Conservation (phyloP, 2,888 invertebrate genomes). For the Campoplex capitator region DNA sequence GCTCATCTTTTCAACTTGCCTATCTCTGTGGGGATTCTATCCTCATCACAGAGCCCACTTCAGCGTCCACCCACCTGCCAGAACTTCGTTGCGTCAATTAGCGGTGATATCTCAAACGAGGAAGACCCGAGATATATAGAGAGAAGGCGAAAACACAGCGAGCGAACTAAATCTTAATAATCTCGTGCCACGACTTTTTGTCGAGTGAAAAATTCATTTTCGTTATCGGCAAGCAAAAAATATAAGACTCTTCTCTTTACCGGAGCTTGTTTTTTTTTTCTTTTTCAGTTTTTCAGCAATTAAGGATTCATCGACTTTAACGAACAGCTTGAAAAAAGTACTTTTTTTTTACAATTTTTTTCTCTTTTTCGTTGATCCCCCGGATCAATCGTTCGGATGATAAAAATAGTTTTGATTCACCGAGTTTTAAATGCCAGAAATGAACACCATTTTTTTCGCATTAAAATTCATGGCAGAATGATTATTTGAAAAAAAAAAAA, state of each 20-base stretch:
- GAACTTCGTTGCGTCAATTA: constrained; percentile 69
- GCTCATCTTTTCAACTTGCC: constrained; percentile 21
- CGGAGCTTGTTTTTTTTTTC: background rate
- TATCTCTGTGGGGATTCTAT: constrained; percentile 42
- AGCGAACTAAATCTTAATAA: constrained; percentile 51
- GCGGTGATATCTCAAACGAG: constrained; percentile 67
- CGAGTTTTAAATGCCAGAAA: too few relatives aligned
- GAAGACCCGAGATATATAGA: constrained; percentile 2
- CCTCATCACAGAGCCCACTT: constrained; percentile 47
- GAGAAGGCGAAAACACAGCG: background rate
- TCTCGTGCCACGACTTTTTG: constrained; percentile 52
- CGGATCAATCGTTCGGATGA: background rate
- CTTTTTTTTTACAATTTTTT: background rate
- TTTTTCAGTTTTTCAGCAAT: background rate
- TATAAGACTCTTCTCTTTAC: background rate
- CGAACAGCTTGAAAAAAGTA: background rate
- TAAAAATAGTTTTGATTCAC: background rate
- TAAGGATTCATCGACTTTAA: background rate
- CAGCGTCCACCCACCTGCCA: constrained; percentile 49
- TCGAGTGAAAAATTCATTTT: constrained; percentile 55
- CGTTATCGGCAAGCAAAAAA: constrained; percentile 16
- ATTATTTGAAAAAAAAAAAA: too few relatives aligned
- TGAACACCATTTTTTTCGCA: too few relatives aligned
- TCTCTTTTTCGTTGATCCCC: background rate
- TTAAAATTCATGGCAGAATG: too few relatives aligned